Percentiles rank a stretch among this genome's conserved stretches.
Conservation (phyloP, 92 coral and sea anemone species). For the Phenganax subtilis region DNA sequence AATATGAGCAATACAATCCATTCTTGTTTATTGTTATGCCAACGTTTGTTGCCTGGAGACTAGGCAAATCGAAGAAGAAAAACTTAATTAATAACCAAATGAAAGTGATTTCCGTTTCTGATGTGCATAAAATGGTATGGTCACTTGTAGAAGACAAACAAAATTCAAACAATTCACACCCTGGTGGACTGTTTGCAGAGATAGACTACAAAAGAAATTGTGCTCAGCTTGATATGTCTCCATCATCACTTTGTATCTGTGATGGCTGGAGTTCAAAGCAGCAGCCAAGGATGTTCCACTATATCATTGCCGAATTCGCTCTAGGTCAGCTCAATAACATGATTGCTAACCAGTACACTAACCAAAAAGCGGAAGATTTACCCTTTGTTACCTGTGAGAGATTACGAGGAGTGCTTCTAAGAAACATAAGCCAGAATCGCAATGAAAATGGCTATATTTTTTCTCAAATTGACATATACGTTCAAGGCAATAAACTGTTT, state of each 20-base stretch:
- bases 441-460: slow-evolving; percentile 33
- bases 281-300: slow-evolving; percentile 45
- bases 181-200: slow-evolving; percentile 52
- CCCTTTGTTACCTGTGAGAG: slow-evolving; percentile 50
- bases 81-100: slow-evolving; percentile 54
- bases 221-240: slow-evolving; percentile 50
- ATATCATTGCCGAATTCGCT: slow-evolving; percentile 72
- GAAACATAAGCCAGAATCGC: slow-evolving; percentile 49
- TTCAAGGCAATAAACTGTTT: slow-evolving; percentile 58
- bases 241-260: slow-evolving; percentile 63
- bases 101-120: slow-evolving; percentile 53
- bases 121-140: slow-evolving; percentile 60
- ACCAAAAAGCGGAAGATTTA: slow-evolving; percentile 15
- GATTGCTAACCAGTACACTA: slow-evolving; percentile 54
- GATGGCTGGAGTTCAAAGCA: slow-evolving; percentile 56
- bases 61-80: slow-evolving; percentile 52
- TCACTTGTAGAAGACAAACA: slow-evolving; percentile 41
- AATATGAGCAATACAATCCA: slow-evolving; percentile 70
- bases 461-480: slow-evolving; percentile 48
- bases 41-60: slow-evolving; percentile 37
- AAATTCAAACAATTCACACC: slow-evolving; percentile 34
- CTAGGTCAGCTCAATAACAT: slow-evolving; percentile 62
- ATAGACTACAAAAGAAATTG: slow-evolving; percentile 60
- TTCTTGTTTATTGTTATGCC: slow-evolving; percentile 63
- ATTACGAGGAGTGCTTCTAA: slow-evolving; percentile 46